phyloP scores from a whole-genome alignment of 1,140 invertebrate species.

The Paramacrobiotus metropolitanus region DNA sequence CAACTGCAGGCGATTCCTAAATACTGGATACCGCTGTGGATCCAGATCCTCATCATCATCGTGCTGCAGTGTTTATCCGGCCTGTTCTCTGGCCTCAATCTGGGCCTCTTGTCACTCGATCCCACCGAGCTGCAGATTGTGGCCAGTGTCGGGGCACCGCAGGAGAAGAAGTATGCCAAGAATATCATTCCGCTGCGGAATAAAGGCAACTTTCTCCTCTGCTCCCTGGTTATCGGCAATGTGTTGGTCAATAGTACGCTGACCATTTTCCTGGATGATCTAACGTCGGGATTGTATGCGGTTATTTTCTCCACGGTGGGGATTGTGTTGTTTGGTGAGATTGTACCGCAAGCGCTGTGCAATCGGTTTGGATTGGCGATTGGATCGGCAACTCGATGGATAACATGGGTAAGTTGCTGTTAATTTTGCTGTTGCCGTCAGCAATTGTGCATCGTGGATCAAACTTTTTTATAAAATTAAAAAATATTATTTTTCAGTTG shows the following conservation, averaged over 20 bases:
- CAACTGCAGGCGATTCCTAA: constrained; percentile 9
- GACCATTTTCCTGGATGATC: constrained; percentile 76
- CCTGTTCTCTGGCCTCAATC: constrained; percentile 76
- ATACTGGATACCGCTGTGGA: constrained; percentile 24
- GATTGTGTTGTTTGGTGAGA: constrained; percentile 92
- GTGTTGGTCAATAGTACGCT: constrained; percentile 91
- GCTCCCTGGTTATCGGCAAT: constrained; percentile 83
- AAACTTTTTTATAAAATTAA: no score
- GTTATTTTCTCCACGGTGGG: constrained; percentile 51
- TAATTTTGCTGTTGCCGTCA: no score
- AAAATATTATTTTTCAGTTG: no score
- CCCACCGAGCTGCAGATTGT: constrained; percentile 50
- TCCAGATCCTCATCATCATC: constrained; percentile 42
- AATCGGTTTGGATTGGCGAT: constrained; percentile 81
- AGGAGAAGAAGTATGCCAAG: constrained; percentile 32
- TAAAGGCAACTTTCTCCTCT: constrained; percentile 84
- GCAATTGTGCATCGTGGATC: no score
- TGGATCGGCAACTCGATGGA: constrained; percentile 71
- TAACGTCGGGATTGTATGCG: constrained; percentile 54
- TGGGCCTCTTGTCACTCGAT: constrained; percentile 88
- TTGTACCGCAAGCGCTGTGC: constrained; percentile 70
- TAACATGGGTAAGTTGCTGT: constrained; percentile 68
- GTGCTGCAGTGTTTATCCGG: constrained; percentile 65
- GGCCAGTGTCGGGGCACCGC: constrained; percentile 15
- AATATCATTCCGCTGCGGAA: constrained; percentile 67